phyloP scores from a whole-genome alignment of 1,140 invertebrate species.

The Chlorops oryzae region DNA sequence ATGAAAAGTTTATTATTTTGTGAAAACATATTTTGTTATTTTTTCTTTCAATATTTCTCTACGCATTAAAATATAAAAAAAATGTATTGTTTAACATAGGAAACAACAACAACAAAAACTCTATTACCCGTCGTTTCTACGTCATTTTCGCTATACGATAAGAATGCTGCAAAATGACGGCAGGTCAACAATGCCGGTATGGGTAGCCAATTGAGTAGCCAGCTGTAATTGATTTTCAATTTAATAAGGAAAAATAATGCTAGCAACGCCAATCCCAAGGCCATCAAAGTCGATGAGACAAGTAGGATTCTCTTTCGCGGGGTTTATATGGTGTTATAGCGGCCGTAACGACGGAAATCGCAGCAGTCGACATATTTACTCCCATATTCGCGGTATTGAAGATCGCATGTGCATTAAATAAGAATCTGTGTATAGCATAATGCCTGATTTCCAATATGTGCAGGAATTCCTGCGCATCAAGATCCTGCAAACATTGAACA shows the following conservation, averaged over 20 bases:
- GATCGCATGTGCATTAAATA: slow-evolving; percentile 68
- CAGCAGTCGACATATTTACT: slow-evolving; percentile 54
- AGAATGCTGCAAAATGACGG: too few species aligned
- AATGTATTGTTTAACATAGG: too few species aligned
- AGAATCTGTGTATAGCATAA: slow-evolving; percentile 71
- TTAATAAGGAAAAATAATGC: slow-evolving; percentile 57
- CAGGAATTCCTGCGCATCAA: too few species aligned
- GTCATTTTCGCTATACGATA: too few species aligned
- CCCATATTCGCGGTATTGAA: slow-evolving; percentile 55
- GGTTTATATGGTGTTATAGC: slow-evolving; percentile 55
- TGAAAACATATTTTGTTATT: too few species aligned
- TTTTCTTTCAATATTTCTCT: too few species aligned
- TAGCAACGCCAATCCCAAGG: slow-evolving; percentile 50
- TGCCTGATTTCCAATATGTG: slow-evolving; percentile 67
- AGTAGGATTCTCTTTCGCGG: slow-evolving; percentile 65
- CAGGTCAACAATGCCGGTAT: slow-evolving; percentile 55
- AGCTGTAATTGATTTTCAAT: slow-evolving; percentile 43
- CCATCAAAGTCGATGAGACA: slow-evolving; percentile 58
- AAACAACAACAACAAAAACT: too few species aligned
- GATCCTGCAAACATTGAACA: too few species aligned
- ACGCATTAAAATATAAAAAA: too few species aligned
- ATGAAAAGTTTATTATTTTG: too few species aligned
- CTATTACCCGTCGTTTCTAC: too few species aligned
- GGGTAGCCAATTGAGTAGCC: slow-evolving; percentile 54
- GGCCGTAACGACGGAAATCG: slow-evolving; percentile 65